A percentile compares a stretch with the other conserved stretches of the same genome.
phyloP scores from a whole-genome alignment of 2,888 invertebrate genomes.

The Pycnomerus fuliginosus region DNA sequence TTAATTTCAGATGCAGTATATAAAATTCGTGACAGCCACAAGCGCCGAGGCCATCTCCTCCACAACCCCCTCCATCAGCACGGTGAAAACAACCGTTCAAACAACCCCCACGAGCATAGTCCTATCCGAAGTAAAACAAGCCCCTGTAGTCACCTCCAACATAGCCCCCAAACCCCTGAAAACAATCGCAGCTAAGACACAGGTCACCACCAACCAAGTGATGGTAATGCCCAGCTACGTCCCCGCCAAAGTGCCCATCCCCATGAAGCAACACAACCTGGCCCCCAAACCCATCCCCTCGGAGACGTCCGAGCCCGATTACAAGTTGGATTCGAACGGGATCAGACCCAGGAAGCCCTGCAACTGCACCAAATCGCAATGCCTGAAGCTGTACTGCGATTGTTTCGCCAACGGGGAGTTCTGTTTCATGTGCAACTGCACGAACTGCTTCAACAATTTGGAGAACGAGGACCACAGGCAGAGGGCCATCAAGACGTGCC shows the following conservation, averaged over 20 bases:
- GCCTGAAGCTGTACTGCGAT: slow-evolving; percentile 97
- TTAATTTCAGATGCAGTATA: slow-evolving; percentile 64
- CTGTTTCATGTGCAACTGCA: slow-evolving; percentile 96
- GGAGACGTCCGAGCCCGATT: slow-evolving; percentile 25
- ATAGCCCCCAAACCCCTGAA: slow-evolving; percentile 37
- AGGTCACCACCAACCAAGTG: slow-evolving; percentile 51
- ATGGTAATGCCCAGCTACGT: slow-evolving; percentile 61
- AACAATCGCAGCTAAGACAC: slow-evolving; percentile 29
- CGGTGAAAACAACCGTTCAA: slow-evolving; percentile 32
- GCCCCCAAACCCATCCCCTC: slow-evolving; percentile 16
- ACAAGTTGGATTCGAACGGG: slow-evolving; percentile 48
- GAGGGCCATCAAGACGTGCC: slow-evolving; percentile 88
- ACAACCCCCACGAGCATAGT: slow-evolving; percentile 35
- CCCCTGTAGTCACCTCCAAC: slow-evolving; percentile 29
- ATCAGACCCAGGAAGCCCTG: slow-evolving; percentile 87
- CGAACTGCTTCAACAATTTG: slow-evolving; percentile 95
- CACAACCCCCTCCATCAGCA: slow-evolving; percentile 39
- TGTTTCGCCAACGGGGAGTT: slow-evolving; percentile 99
- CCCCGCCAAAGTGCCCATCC: slow-evolving; percentile 35
- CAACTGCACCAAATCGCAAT: slow-evolving; percentile 98
- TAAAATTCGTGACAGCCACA: slow-evolving; percentile 62
- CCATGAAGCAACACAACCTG: slow-evolving; percentile 4
- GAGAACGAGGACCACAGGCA: slow-evolving; percentile 93
- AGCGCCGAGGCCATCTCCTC: slow-evolving; percentile 50
- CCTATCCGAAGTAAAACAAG: slow-evolving; percentile 41